Evolutionary conservation across 2,888 invertebrate species (phyloP), one percentile per base, ranked within the genome.

Genomic region (Machimus rusticus): DNA sequence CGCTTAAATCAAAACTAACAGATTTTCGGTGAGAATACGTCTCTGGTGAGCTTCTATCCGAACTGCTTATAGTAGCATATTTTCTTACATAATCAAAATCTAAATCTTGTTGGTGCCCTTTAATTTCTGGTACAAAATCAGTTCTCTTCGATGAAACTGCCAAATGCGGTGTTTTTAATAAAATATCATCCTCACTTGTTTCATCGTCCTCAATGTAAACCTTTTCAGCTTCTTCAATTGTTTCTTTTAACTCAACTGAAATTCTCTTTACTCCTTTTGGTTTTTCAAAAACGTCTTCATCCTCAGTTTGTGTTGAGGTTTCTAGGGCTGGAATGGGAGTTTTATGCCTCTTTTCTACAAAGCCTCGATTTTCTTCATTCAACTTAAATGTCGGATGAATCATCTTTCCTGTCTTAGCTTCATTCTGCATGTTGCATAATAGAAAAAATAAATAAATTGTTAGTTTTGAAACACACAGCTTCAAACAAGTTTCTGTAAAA

Each of bases 1-100:
- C 93, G 39, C 93, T 92, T 6, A 93, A 90, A 88, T 93, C 93
- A 74, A 93, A 93, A 87, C 93, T 93, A 0, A 93, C 93, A 0
- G 93, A 93, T 89, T 93, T 93, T 1, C 93, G 91, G 88, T 92
- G 92, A 4, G 92, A 92, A 3, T 92, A 86, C 28, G 88, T 87
- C 82, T 88, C 87, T 12, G 88, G 88, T 12, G 89, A 88, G 87
- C 87, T 88, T 57, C 91, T 91, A 2, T 92, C 92, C 0, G 92
- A 92, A 78, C 90, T 90, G 34, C 37, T 89, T 16, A 86, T 79
- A 87, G 85, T 74, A 39, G 46, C 34, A 78, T 55, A 82, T 66
- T 74, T 87, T 39, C 12, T 43, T 77, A 4, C 37, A 14, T 76
- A 5, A 6, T 57, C 86, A 19, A 9, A 43, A 43, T 84, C 76